phyloP scores from a whole-genome alignment of 2,888 invertebrate species.

The Metopia argyrocephala region DNA sequence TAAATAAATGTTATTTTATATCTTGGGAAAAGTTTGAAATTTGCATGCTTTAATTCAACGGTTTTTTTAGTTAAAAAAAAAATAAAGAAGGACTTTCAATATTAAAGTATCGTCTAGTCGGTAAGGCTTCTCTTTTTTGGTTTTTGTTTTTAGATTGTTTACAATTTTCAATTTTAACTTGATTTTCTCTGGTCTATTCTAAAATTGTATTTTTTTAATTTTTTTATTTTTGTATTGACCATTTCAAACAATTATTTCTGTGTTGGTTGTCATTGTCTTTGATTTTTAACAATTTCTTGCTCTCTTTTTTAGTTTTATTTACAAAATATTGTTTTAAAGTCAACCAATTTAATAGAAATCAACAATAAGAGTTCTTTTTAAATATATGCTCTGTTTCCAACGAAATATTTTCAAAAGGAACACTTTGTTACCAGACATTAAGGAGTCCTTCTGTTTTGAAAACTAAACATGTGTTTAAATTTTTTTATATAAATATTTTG shows the following conservation, averaged over 20 bases:
- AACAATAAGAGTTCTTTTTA: background rate
- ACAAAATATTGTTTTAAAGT: conserved; percentile 71
- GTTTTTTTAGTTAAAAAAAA: no score
- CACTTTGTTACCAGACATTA: no score
- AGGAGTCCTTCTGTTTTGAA: no score
- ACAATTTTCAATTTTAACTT: conserved; percentile 16
- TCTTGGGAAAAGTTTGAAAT: no score
- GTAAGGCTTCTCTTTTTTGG: background rate
- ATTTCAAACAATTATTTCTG: conserved; percentile 45
- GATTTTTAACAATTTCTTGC: background rate
- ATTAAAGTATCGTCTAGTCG: no score
- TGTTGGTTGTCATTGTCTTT: conserved; percentile 9
- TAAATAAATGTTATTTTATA: no score
- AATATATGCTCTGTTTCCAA: background rate
- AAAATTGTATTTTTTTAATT: background rate
- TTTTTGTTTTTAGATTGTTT: background rate
- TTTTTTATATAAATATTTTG: no score
- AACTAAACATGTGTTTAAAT: no score
- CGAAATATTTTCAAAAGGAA: background rate
- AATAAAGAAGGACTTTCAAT: no score
- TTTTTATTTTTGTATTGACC: conserved; percentile 24
- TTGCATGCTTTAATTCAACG: no score
- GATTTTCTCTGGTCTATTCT: conserved; percentile 7
- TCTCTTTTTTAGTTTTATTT: conserved; percentile 70
- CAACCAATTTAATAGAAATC: conserved; percentile 69